A percentile compares a stretch with the other conserved stretches of the same genome.
Conservation (phyloP, 2,888 invertebrate genomes). For the Ditylenchus weischeri region DNA sequence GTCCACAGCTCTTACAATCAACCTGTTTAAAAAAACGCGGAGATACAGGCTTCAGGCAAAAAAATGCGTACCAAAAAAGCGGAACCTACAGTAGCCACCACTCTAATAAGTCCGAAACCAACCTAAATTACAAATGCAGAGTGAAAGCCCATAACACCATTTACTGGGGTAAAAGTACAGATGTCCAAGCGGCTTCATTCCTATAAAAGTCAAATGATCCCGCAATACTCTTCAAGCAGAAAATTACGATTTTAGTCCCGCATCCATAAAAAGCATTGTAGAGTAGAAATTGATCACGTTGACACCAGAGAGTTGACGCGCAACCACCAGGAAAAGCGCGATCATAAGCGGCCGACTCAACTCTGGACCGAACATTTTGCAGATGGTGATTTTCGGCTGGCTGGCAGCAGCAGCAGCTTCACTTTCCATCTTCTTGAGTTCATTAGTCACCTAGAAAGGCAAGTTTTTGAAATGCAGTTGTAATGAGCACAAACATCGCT, state of each 20-base stretch:
- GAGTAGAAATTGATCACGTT: slow-evolving; percentile 74
- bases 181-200: too few species aligned
- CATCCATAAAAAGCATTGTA: slow-evolving; percentile 73
- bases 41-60: too few species aligned
- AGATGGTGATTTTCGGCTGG: slow-evolving; percentile 32
- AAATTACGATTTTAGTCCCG: slow-evolving; percentile 64
- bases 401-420: slow-evolving; percentile 36
- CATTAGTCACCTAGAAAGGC: slow-evolving; percentile 59
- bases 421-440: slow-evolving; percentile 47
- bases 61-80: too few species aligned
- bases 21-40: too few species aligned
- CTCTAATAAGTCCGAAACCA: too few species aligned
- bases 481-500: slow-evolving; percentile 62
- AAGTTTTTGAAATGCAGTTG: background rate
- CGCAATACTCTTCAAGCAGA: too few species aligned
- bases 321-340: slow-evolving; percentile 77
- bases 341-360: slow-evolving; percentile 77
- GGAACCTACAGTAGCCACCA: too few species aligned
- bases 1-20: too few species aligned
- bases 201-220: too few species aligned
- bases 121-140: too few species aligned
- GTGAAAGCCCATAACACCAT: too few species aligned
- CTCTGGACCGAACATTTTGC: slow-evolving; percentile 40
- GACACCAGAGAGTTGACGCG: slow-evolving; percentile 79
- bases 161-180: too few species aligned